phyloP scores from a whole-genome alignment of 2,888 invertebrate genomes.

The Didymodactylos carnosus region DNA sequence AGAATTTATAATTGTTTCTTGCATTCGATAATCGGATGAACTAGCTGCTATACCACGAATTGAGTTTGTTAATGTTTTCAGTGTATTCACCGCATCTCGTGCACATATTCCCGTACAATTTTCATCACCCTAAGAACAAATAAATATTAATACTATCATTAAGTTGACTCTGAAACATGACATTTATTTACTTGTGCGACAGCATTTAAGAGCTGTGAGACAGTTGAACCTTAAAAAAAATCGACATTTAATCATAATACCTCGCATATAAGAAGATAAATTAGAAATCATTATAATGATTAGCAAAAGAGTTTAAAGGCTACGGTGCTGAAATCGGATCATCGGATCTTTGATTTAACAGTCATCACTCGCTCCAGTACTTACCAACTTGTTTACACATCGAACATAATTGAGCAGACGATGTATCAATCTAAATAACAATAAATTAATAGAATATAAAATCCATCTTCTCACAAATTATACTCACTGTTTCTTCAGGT shows the following conservation, averaged over 20 bases:
- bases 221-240: too few species aligned
- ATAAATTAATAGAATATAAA: neutral
- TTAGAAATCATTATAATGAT: too few species aligned
- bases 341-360: too few species aligned
- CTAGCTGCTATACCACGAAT: slow-evolving; percentile 50
- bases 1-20: slow-evolving; percentile 36
- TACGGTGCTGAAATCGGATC: too few species aligned
- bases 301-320: too few species aligned
- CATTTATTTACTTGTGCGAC: slow-evolving; percentile 44
- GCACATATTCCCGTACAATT: slow-evolving; percentile 60
- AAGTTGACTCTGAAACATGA: neutral
- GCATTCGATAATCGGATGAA: slow-evolving; percentile 33
- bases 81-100: slow-evolving; percentile 54
- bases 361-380: too few species aligned
- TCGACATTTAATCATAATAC: too few species aligned
- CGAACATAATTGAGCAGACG: neutral
- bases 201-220: slow-evolving; percentile 66
- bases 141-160: neutral
- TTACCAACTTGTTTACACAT: neutral
- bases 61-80: slow-evolving; percentile 52
- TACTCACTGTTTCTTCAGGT: slow-evolving; percentile 60
- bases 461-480: slow-evolving; percentile 16
- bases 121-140: slow-evolving; percentile 43
- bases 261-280: too few species aligned
- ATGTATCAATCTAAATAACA: neutral